phyloP scores from a whole-genome alignment of 1,140 invertebrate genomes.

The Phymorhynchus buccinoides region DNA sequence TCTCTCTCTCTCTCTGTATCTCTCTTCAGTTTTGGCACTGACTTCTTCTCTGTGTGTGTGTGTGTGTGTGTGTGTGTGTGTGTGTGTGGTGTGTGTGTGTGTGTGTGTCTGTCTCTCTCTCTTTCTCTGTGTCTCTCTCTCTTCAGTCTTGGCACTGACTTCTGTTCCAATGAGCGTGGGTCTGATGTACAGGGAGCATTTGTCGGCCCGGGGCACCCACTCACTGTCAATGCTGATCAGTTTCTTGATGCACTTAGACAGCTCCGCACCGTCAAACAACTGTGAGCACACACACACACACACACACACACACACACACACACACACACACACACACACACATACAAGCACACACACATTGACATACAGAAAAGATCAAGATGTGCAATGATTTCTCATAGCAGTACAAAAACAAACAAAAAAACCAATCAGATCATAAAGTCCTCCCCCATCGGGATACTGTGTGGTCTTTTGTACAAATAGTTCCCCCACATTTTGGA shows the following conservation, averaged over 20 bases:
- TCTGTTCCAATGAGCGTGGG: constrained; percentile 98
- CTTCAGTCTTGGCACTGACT: constrained; percentile 78
- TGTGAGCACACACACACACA: constrained; percentile 53
- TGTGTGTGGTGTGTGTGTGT: not conserved
- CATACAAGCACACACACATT: too few species aligned
- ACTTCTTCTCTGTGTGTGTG: not conserved
- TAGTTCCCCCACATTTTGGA: too few species aligned
- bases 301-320: not conserved
- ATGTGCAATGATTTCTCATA: too few species aligned
- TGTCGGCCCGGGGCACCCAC: constrained; percentile 92
- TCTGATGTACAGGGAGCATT: constrained; percentile 93
- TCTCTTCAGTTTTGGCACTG: too few species aligned
- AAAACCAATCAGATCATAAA: too few species aligned
- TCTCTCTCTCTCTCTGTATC: not conserved
- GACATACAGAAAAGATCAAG: too few species aligned
- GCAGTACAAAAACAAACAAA: too few species aligned
- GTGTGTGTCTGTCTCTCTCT: not conserved
- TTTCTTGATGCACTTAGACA: constrained; percentile 89
- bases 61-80: not conserved
- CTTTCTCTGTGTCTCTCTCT: too few species aligned
- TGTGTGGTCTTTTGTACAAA: too few species aligned
- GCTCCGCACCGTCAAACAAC: constrained; percentile 89
- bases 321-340: too few species aligned
- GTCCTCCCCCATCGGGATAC: too few species aligned
- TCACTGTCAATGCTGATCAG: constrained; percentile 94